Conservation (phyloP, 2,888 invertebrate species). For the Brenthis hecate region DNA sequence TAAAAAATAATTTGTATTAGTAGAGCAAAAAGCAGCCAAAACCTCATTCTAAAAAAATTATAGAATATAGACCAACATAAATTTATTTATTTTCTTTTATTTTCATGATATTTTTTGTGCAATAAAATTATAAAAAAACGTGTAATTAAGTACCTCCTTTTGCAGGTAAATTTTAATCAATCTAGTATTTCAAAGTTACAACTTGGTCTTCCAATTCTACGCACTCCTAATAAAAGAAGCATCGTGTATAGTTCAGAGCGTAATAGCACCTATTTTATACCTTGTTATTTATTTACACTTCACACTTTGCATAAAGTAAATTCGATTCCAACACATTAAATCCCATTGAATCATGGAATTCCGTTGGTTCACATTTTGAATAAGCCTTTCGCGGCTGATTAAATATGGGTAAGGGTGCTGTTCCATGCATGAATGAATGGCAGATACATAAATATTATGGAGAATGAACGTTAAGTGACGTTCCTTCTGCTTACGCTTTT, state of each 20-base stretch:
- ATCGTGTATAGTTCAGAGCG: too few species aligned
- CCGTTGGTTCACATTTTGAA: constrained; percentile 31
- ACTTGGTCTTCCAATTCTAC: background rate
- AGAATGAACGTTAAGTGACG: background rate
- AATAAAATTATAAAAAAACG: too few species aligned
- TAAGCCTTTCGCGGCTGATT: constrained; percentile 28
- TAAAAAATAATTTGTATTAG: too few species aligned
- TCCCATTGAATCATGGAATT: constrained; percentile 25
- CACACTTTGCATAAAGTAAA: background rate
- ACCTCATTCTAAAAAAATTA: too few species aligned
- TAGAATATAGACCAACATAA: too few species aligned
- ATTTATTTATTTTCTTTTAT: too few species aligned
- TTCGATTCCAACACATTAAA: constrained; percentile 16
- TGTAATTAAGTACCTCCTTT: too few species aligned
- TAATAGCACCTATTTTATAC: too few species aligned
- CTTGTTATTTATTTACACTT: background rate
- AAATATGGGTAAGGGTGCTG: constrained; percentile 13
- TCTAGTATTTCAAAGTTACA: too few species aligned
- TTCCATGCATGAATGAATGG: constrained; percentile 13
- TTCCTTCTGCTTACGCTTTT: background rate
- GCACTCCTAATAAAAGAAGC: background rate
- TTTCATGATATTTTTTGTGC: too few species aligned
- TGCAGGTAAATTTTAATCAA: too few species aligned
- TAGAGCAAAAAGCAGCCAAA: too few species aligned
- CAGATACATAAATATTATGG: constrained; percentile 1